Conservation (phyloP, 2,797 vertebrate genomes). For the Manis javanica region DNA sequence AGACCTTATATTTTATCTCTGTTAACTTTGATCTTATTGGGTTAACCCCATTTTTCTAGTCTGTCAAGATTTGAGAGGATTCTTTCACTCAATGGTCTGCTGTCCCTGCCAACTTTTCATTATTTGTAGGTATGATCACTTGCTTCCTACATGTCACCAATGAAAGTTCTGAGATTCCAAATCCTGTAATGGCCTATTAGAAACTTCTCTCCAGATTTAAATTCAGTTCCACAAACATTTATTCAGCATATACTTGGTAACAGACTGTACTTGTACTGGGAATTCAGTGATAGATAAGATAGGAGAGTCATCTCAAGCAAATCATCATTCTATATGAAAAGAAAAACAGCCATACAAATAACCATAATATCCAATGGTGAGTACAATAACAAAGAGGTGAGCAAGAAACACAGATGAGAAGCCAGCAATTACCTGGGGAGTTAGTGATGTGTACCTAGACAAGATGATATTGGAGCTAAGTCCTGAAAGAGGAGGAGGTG, state of each 20-base stretch:
- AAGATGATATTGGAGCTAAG: background rate
- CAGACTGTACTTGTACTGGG: background rate
- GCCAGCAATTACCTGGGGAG: background rate
- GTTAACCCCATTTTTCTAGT: background rate
- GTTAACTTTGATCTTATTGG: slow-evolving; percentile 9
- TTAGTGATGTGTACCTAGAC: background rate
- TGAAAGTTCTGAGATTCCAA: background rate
- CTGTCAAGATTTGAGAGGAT: background rate
- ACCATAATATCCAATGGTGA: background rate
- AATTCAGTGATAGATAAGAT: background rate
- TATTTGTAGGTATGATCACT: background rate
- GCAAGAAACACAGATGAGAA: background rate
- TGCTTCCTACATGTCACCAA: background rate
- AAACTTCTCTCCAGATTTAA: slow-evolving; percentile 42
- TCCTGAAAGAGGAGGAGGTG: background rate
- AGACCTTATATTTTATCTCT: slow-evolving; percentile 25
- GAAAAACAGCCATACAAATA: background rate
- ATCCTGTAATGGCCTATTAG: background rate
- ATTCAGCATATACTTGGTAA: background rate
- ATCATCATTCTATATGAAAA: background rate
- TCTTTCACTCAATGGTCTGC: background rate
- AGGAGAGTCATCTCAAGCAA: background rate
- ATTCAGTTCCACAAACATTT: slow-evolving; percentile 24
- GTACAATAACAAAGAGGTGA: background rate
- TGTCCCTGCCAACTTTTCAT: background rate